Base-by-base conservation (phyloP, 2,888 invertebrate species). In the Lasioglossum morio region DNA sequence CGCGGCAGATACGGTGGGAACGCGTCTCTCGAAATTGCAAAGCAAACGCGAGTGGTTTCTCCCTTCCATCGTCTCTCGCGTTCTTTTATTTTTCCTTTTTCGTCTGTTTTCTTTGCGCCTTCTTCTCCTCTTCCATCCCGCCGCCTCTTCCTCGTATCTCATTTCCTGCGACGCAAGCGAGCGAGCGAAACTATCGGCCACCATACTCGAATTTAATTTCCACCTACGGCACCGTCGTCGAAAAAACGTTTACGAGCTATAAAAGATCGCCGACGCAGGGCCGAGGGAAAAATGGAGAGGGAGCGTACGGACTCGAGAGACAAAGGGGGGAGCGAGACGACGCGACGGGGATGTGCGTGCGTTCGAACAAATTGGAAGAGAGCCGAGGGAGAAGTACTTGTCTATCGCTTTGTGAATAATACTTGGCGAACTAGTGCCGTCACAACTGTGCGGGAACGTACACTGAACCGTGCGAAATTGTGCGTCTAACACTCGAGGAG, bases 121-220 rank as follows among this genome's bases (percentile, higher is more conserved):
- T 19, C 77, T 63, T 57, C 57, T 16, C 10, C 34, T 66, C 10
- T 34, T 66, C 34, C 27, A 53, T 16, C 30, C 16, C 34, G 27
- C 48, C 37, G 16, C 12, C 63, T 37, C 48, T 16, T 30, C 34
- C 66, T 40, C 63, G 77, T 73, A 48, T 73, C 48, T 73, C 72
- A 37, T 63, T 77, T 73, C 53, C 60, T 73, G 19, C 63, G 57
- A 53, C 60, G 30, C 70, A 3, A 53, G 53, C 53, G n/a, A 8
- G 48, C 23, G 23, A 48, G 4, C 66, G 75, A 75, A 77, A 74
- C 81, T 77, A 81, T 84, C 81, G 79, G 79, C 81, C 84, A 79
- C 81, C 63, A 60, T 57, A 81, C 80, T 88, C 77, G 66, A 86
- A 88, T 88, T 88, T 88, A 81, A 88, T 86, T 88, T 84, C 81